phyloP scores from a whole-genome alignment of 1,140 invertebrate species.

The Microvelia longipes region DNA sequence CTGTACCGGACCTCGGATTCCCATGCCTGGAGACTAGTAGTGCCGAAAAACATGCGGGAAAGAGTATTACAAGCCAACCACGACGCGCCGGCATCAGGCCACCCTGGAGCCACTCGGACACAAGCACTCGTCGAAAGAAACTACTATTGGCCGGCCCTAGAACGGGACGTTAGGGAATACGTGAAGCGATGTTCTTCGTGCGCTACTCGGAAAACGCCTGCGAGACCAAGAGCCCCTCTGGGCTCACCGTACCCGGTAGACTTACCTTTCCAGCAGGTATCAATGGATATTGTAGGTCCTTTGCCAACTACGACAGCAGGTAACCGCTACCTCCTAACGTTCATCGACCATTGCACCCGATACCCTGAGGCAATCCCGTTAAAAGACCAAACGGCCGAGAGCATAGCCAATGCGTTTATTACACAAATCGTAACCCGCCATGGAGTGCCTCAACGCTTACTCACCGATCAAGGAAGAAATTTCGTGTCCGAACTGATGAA shows the following conservation, averaged over 20 bases:
- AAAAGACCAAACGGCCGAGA: constrained; percentile 20
- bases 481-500: constrained; percentile 15
- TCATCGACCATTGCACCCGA: constrained; percentile 23
- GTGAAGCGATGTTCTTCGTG: neutral
- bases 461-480: constrained; percentile 20
- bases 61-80: neutral
- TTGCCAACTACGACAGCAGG: constrained; percentile 13
- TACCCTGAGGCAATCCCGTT: constrained; percentile 22
- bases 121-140: neutral
- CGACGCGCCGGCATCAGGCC: neutral
- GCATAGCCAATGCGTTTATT: constrained; percentile 17
- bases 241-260: neutral
- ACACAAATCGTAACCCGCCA: constrained; percentile 18
- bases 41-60: neutral
- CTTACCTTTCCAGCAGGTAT: neutral
- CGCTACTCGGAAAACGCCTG: neutral
- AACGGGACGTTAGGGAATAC: neutral
- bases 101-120: neutral
- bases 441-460: constrained; percentile 18
- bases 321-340: constrained; percentile 23
- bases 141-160: neutral
- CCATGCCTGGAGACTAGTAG: neutral
- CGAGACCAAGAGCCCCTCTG: neutral
- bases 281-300: constrained; percentile 17
- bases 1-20: neutral